Percentiles rank a stretch among this genome's conserved stretches.
phyloP scores from a whole-genome alignment of 2,888 invertebrate species.

The Oxytorus armatus region DNA sequence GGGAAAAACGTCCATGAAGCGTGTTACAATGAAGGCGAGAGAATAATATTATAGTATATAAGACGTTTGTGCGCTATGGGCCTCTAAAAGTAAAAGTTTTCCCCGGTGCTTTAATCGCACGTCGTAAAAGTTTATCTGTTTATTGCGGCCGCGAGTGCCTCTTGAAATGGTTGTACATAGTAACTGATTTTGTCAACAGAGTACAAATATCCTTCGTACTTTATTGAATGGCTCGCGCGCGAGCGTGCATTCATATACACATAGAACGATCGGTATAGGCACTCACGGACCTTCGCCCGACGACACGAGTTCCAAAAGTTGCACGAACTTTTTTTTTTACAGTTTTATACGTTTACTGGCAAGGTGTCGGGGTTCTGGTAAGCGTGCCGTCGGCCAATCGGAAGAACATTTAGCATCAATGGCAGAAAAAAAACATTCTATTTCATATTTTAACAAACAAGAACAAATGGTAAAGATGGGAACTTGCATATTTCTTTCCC shows the following conservation, averaged over 20 bases:
- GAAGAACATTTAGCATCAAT: background rate
- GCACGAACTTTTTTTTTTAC: constrained; percentile 66
- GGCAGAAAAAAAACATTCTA: constrained; percentile 7
- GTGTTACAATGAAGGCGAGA: constrained; percentile 15
- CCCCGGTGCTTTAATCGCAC: constrained; percentile 76
- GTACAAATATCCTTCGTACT: constrained; percentile 59
- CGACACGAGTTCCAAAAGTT: constrained; percentile 21
- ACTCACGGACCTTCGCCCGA: too few species aligned
- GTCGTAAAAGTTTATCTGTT: constrained; percentile 81
- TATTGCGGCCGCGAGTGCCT: constrained; percentile 79
- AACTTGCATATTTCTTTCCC: too few species aligned
- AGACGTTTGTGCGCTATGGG: constrained; percentile 36
- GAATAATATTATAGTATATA: constrained; percentile 25
- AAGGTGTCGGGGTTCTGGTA: constrained; percentile 60
- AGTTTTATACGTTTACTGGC: constrained; percentile 71
- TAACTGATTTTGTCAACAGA: constrained; percentile 82
- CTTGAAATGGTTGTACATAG: constrained; percentile 73
- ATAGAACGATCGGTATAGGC: constrained; percentile 6
- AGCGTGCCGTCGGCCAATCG: constrained; percentile 68
- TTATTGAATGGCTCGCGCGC: constrained; percentile 59
- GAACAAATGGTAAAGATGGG: too few species aligned
- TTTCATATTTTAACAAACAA: background rate
- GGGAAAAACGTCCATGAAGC: constrained; percentile 37
- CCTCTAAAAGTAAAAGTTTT: constrained; percentile 78
- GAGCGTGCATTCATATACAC: constrained; percentile 26